Percentiles rank a stretch among this genome's conserved stretches.
These are phyloP conservation scores for Catharus bicknelli DNA, from an alignment of 2,113 vertebrate genomes.

Conservation along the genomic window DNA sequence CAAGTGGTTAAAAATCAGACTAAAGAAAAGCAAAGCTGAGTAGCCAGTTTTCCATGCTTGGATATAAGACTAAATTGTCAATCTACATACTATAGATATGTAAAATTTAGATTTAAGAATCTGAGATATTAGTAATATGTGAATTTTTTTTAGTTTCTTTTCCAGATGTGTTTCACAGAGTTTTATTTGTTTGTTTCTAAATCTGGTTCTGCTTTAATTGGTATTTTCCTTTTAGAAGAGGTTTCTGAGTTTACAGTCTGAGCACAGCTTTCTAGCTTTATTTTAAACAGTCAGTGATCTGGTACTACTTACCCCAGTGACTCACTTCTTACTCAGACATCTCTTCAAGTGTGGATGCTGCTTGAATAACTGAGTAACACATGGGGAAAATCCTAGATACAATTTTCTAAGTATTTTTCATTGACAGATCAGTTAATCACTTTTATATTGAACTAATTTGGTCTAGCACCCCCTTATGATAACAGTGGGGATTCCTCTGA, in stretches of 20 bases:
- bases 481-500: slow-evolving; percentile 9
- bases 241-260: neutral
- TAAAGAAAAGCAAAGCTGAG: slow-evolving; percentile 6
- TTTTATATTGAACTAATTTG: slow-evolving; percentile 1
- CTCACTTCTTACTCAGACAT: neutral
- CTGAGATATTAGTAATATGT: neutral
- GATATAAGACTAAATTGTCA: neutral
- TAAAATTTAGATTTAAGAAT: neutral
- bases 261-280: neutral
- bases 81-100: neutral
- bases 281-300: neutral
- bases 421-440: neutral
- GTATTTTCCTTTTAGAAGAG: neutral
- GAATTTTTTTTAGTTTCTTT: neutral
- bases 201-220: neutral
- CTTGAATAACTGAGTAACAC: neutral
- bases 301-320: neutral
- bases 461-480: neutral
- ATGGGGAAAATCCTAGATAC: neutral
- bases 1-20: neutral
- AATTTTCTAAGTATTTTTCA: neutral
- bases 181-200: neutral
- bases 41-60: neutral
- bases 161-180: neutral
- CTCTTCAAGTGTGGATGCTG: neutral